phyloP scores from a whole-genome alignment of 2,113 vertebrate species.

The Gobio gobio region DNA sequence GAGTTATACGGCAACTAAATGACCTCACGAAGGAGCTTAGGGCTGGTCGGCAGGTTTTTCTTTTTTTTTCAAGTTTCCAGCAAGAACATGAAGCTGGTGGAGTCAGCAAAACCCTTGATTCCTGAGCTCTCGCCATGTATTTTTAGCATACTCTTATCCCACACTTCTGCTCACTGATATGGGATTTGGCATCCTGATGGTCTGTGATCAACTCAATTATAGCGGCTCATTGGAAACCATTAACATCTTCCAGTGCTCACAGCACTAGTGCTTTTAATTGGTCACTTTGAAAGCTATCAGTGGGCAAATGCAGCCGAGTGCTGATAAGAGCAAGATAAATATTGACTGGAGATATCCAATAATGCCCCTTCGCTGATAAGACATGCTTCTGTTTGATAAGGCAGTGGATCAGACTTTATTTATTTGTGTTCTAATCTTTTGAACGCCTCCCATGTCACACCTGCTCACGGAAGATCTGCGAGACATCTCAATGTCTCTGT shows the following conservation, averaged over 20 bases:
- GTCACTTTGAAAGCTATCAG: constrained; percentile 31
- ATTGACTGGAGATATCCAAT: constrained; percentile 48
- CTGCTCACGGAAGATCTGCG: background rate
- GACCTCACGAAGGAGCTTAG: background rate
- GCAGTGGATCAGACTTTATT: no score
- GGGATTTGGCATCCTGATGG: constrained; percentile 30
- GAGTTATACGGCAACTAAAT: background rate
- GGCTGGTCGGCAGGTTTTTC: background rate
- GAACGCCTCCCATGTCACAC: background rate
- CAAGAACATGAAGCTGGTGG: background rate
- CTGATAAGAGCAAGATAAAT: constrained; percentile 36
- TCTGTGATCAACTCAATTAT: constrained; percentile 21
- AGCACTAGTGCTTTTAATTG: constrained; percentile 7
- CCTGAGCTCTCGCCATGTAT: background rate
- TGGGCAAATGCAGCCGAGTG: background rate
- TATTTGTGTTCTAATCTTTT: background rate
- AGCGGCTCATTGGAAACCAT: background rate
- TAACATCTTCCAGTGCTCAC: background rate
- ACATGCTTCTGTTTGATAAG: background rate
- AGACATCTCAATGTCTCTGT: background rate
- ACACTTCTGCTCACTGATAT: background rate
- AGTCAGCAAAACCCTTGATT: background rate
- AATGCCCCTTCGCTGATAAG: constrained; percentile 26
- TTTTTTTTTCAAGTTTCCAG: background rate
- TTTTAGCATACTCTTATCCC: background rate